Evolutionary conservation across 2,888 invertebrate species (phyloP), one percentile per base, ranked within the genome.

Genomic region (Sipha maydis): DNA sequence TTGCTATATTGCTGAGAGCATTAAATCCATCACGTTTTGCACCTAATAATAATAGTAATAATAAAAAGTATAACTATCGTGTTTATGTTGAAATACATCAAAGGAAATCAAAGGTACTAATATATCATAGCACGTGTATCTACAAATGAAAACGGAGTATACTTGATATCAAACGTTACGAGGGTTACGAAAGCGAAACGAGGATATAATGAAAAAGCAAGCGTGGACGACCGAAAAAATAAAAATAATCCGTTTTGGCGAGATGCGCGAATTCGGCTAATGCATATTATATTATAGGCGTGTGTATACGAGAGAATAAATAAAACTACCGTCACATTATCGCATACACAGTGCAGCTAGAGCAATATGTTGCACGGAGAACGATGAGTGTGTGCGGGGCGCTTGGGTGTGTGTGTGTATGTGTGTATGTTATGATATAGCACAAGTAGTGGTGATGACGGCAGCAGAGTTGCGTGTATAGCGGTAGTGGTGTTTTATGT

Each of bases 221-320:
- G 34, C 21, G 2, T 11, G 28, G 31, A 14, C 7, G 34, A 5
- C 34, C 1, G 28, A 21, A 80, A 31, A 67, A 79, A 19, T 61
- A 31, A 83, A 73, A 54, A 41, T 41, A 48, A 83, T 83, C 82
- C 48, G 34, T 83, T 83, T 83, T 73, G 83, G 56, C 73, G 34
- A n/a, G 54, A 34, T n/a, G 41, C 21, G 54, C 31, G 77, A 21
- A 25, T 31, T 17, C 11, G 31, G 25, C 73, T 83, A 83, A 83
- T 83, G 83, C 83, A 83, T 83, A 83, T 83, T 83, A 54, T 83
- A 83, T 83, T 73, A 83, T 71, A 56, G 54, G 48, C 31, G 14
- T 5, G 54, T 83, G 31, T 9, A 54, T 73, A 56, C 73, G 34
- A 75, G 84, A 85, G 84, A 77, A 85, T 85, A 85, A 77, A 85